These are phyloP conservation scores for Synanthedon andrenaeformis DNA, from an alignment of 2,888 invertebrate species.

Conservation along the genomic window DNA sequence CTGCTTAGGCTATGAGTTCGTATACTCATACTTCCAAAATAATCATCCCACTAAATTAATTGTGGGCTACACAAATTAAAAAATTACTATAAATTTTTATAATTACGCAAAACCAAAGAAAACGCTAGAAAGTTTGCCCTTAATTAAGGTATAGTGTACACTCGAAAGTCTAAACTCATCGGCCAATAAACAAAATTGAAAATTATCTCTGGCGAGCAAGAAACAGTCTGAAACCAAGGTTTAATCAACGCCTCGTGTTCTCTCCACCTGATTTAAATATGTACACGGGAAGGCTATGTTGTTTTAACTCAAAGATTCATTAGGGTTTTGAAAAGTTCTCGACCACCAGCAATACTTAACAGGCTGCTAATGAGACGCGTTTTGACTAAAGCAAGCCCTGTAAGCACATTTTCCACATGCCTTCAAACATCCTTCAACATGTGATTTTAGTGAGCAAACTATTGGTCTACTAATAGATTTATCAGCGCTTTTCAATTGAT, in stretches of 20 bases:
- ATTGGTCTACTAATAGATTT: too few relatives aligned
- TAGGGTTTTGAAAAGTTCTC: neutral
- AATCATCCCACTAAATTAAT: too few relatives aligned
- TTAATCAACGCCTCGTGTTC: neutral
- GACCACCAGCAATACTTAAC: slow-evolving; percentile 1
- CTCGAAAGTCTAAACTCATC: neutral
- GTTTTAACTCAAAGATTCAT: neutral
- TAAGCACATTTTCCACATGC: too few relatives aligned
- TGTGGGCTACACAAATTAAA: too few relatives aligned
- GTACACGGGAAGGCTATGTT: neutral
- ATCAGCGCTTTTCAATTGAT: too few relatives aligned
- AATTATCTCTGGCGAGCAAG: neutral
- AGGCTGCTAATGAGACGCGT: neutral
- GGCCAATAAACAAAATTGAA: neutral
- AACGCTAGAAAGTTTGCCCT: neutral
- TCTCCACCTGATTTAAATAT: neutral
- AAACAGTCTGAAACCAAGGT: neutral
- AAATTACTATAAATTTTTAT: too few relatives aligned
- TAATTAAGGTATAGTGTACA: too few relatives aligned
- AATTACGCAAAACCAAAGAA: neutral
- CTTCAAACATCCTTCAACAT: too few relatives aligned
- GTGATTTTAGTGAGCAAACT: too few relatives aligned
- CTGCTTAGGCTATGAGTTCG: too few relatives aligned
- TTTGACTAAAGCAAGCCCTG: too few relatives aligned
- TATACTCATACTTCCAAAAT: too few relatives aligned